These are phyloP conservation scores for Abramis brama DNA, from an alignment of 2,113 vertebrate genomes.

Conservation along the genomic window DNA sequence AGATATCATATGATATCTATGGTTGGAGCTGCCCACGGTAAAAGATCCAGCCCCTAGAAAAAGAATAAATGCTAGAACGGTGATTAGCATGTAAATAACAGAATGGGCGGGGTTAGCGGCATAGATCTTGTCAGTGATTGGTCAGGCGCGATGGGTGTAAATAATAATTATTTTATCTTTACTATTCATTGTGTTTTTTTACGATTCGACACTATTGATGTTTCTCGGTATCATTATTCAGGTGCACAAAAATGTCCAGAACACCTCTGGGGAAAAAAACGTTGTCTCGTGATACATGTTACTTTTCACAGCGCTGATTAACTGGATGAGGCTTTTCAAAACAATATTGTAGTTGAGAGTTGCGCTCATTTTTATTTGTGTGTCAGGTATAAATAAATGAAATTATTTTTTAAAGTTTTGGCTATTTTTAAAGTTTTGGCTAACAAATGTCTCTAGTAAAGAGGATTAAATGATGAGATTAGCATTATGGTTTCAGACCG, in stretches of 20 bases:
- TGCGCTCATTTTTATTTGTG: background rate
- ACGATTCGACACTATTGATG: background rate
- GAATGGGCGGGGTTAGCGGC: background rate
- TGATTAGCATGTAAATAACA: too few relatives aligned
- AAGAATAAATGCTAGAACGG: background rate
- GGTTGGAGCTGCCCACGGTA: background rate
- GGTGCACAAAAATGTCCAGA: background rate
- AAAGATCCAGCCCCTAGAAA: background rate
- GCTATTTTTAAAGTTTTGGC: too few relatives aligned
- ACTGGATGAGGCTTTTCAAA: too few relatives aligned
- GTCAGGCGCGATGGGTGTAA: background rate
- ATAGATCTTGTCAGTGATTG: background rate
- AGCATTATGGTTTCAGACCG: background rate
- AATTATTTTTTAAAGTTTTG: too few relatives aligned
- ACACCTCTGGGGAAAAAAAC: background rate
- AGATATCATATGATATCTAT: too few relatives aligned
- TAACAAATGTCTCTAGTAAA: too few relatives aligned
- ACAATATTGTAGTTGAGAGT: background rate
- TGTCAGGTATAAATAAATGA: background rate
- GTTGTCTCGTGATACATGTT: background rate
- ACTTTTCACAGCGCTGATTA: background rate
- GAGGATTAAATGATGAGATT: too few relatives aligned
- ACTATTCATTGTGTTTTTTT: background rate
- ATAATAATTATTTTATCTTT: background rate
- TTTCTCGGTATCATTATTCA: background rate